phyloP scores from a whole-genome alignment of 1,140 invertebrate species.

The Dreissena rostriformis region DNA sequence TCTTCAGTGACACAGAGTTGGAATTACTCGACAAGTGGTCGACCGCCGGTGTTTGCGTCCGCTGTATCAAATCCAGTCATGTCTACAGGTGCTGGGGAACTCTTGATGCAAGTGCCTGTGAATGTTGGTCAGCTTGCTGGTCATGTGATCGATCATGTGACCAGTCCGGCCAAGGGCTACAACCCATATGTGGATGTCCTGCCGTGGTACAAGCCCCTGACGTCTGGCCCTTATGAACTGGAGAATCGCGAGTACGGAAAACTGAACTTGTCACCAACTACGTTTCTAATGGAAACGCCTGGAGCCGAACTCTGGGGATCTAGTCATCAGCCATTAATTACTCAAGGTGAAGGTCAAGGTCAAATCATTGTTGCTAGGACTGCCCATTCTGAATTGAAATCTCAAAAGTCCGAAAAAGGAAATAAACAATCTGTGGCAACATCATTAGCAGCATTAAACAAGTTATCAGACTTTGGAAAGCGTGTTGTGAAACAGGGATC shows the following conservation, averaged over 20 bases:
- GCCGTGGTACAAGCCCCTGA: not conserved
- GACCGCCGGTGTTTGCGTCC: not conserved
- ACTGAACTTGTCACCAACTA: slow-evolving; percentile 1
- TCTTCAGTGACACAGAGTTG: slow-evolving; percentile 37
- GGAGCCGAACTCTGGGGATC: too few species aligned
- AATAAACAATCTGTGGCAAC: too few species aligned
- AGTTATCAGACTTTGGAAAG: too few species aligned
- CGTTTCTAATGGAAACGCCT: not conserved
- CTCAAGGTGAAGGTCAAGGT: too few species aligned
- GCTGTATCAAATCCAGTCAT: slow-evolving; percentile 21
- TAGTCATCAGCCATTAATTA: too few species aligned
- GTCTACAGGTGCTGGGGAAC: not conserved
- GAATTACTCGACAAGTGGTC: slow-evolving; percentile 31
- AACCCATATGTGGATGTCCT: not conserved
- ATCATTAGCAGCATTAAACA: too few species aligned
- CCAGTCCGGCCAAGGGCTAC: not conserved
- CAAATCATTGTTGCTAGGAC: too few species aligned
- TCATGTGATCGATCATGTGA: too few species aligned
- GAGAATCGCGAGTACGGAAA: slow-evolving; percentile 25
- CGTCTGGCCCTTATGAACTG: slow-evolving; percentile 8
- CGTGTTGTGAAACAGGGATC: slow-evolving; percentile 24
- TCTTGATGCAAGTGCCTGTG: slow-evolving; percentile 13
- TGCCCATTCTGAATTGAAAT: too few species aligned
- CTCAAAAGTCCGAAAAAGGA: too few species aligned
- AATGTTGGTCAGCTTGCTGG: not conserved